Percentiles rank a stretch among this genome's conserved stretches.
Evolutionary conservation across 37 sponge, comb jelly and placozoan genomes (phyloP).

Genomic region (Geodia barretti): DNA sequence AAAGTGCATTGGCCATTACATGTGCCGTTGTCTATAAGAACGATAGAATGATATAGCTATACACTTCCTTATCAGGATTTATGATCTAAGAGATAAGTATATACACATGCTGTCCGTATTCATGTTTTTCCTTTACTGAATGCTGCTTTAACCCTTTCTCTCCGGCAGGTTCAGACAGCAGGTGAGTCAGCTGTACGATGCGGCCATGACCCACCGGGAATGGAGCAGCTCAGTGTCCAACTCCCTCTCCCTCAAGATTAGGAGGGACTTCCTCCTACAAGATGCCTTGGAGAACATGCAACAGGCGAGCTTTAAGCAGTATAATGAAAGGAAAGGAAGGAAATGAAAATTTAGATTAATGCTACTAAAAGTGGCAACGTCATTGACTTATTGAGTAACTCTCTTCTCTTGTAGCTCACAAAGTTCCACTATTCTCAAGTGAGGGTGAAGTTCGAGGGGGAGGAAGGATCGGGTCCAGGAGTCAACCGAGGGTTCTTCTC

Average conservation of each 20-base stretch:
- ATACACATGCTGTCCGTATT: too few relatives aligned
- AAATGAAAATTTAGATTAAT: too few relatives aligned
- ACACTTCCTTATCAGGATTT: too few relatives aligned
- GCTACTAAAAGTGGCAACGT: too few relatives aligned
- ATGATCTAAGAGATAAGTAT: too few relatives aligned
- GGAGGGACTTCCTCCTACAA: conserved; percentile 59
- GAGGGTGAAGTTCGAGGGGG: conserved; percentile 84
- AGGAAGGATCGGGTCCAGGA: conserved; percentile 88
- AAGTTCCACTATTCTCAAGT: conserved; percentile 55
- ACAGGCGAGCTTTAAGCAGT: conserved; percentile 20
- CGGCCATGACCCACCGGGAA: conserved; percentile 15
- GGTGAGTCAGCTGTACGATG: conserved; percentile 54
- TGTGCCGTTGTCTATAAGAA: too few relatives aligned
- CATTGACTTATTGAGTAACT: too few relatives aligned
- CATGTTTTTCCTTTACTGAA: neutral
- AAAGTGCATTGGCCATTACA: too few relatives aligned
- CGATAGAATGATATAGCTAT: too few relatives aligned
- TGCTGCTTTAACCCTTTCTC: neutral
- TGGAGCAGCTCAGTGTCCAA: conserved; percentile 43
- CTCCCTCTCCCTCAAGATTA: conserved; percentile 57
- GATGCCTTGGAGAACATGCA: conserved; percentile 57
- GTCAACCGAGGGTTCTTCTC: conserved; percentile 88
- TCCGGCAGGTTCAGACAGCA: conserved; percentile 63
- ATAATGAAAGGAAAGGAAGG: too few relatives aligned
- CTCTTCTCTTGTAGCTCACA: conserved; percentile 52